phyloP scores from a whole-genome alignment of 2,888 invertebrate species.

The Pseudanteris insignis region DNA sequence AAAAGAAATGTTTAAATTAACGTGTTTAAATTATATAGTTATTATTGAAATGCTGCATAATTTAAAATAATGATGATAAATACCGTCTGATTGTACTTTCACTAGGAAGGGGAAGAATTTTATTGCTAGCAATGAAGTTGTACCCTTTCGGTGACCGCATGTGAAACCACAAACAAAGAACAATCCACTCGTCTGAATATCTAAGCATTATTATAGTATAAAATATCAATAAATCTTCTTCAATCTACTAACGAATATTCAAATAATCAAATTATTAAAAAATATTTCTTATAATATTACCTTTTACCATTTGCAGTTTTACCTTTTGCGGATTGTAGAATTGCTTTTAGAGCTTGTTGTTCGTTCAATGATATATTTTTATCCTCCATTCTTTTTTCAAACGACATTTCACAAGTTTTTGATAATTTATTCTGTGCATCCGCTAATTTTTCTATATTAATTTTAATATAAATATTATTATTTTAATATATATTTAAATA shows the following conservation, averaged over 20 bases:
- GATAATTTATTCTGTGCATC: slow-evolving; percentile 2
- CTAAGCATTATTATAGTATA: neutral
- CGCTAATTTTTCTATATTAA: slow-evolving; percentile 5
- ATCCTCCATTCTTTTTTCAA: neutral
- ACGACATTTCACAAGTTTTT: neutral
- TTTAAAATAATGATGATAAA: too few species aligned
- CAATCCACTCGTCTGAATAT: slow-evolving; percentile 22
- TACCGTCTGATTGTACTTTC: slow-evolving; percentile 15
- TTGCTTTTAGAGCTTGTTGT: too few species aligned
- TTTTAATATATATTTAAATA: too few species aligned
- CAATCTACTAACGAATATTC: neutral
- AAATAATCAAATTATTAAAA: neutral
- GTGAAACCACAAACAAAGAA: slow-evolving; percentile 14
- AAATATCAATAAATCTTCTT: neutral
- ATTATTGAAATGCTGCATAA: too few species aligned
- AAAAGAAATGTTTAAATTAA: too few species aligned
- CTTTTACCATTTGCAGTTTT: slow-evolving; percentile 6
- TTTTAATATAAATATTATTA: too few species aligned
- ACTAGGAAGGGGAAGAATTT: slow-evolving; percentile 12
- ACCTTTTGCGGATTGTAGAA: too few species aligned
- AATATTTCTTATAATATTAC: slow-evolving; percentile 5
- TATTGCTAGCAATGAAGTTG: slow-evolving; percentile 11
- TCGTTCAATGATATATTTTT: neutral
- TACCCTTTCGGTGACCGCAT: slow-evolving; percentile 19
- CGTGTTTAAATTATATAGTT: too few species aligned